Percentiles rank a stretch among this genome's conserved stretches.
Conservation (phyloP, 2,113 vertebrate genomes). For the Telmatochromis brichardi region DNA sequence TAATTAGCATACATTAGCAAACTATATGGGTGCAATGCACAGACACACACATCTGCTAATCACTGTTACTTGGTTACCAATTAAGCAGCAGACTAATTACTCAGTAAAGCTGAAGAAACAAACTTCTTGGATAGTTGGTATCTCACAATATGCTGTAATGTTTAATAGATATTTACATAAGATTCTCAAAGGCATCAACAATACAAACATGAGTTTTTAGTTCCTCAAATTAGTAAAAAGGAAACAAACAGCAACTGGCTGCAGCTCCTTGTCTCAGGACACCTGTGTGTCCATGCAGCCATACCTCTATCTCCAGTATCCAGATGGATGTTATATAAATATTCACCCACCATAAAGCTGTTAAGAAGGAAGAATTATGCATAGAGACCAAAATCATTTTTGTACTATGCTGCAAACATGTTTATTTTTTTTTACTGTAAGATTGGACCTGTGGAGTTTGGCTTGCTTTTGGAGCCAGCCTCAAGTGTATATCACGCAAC, state of each 20-base stretch:
- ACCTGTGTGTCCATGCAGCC: neutral
- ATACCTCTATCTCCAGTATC: neutral
- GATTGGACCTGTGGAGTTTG: neutral
- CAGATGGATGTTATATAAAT: neutral
- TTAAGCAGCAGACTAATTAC: rapidly evolving
- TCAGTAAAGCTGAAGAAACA: rapidly evolving
- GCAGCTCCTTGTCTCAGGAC: neutral
- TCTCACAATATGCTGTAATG: neutral
- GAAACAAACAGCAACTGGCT: neutral
- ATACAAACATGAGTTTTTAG: neutral
- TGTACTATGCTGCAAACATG: neutral
- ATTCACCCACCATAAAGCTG: neutral
- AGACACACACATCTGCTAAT: neutral
- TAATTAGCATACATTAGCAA: neutral
- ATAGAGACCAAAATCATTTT: neutral
- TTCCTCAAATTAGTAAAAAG: neutral
- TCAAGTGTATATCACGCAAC: rapidly evolving
- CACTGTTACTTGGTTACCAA: neutral
- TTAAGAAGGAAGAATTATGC: neutral
- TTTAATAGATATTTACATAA: neutral
- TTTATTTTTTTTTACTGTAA: neutral
- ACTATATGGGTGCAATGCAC: neutral
- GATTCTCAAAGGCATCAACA: neutral
- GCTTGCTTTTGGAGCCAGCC: neutral
- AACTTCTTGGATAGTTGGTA: neutral